Conservation (phyloP, 2,888 invertebrate species). For the Nyleta sp. region DNA sequence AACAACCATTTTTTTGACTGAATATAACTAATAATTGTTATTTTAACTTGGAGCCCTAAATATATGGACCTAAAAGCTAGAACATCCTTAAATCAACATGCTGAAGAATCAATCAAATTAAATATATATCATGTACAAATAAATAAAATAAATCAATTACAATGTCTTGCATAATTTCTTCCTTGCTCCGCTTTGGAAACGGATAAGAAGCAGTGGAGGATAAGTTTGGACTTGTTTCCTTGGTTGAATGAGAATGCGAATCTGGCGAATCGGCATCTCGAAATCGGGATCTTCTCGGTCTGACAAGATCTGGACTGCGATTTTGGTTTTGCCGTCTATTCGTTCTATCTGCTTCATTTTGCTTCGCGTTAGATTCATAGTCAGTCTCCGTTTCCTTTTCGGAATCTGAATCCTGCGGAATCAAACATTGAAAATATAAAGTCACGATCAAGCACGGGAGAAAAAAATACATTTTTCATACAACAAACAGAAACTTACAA, state of each 20-base stretch:
- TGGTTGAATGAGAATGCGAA: conserved; percentile 70
- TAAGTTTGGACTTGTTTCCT: conserved; percentile 73
- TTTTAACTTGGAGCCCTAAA: no score
- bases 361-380: conserved; percentile 69
- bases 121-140: not conserved
- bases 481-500: conserved; percentile 82
- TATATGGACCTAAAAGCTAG: no score
- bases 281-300: conserved; percentile 80
- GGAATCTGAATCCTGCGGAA: conserved; percentile 81
- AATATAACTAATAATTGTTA: no score
- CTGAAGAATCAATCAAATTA: no score
- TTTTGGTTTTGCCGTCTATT: conserved; percentile 75
- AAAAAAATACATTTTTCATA: not conserved
- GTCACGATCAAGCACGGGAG: no score
- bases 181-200: conserved; percentile 83
- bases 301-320: conserved; percentile 76
- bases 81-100: no score
- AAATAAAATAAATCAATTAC: conserved; percentile 81
- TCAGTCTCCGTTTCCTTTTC: conserved; percentile 80
- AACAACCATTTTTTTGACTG: no score
- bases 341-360: conserved; percentile 71
- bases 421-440: no score
- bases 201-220: conserved; percentile 63
- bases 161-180: conserved; percentile 88
- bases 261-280: conserved; percentile 80